Evolutionary conservation across 2,888 invertebrate species (phyloP).

Genomic region (Palloptera scutellata): DNA sequence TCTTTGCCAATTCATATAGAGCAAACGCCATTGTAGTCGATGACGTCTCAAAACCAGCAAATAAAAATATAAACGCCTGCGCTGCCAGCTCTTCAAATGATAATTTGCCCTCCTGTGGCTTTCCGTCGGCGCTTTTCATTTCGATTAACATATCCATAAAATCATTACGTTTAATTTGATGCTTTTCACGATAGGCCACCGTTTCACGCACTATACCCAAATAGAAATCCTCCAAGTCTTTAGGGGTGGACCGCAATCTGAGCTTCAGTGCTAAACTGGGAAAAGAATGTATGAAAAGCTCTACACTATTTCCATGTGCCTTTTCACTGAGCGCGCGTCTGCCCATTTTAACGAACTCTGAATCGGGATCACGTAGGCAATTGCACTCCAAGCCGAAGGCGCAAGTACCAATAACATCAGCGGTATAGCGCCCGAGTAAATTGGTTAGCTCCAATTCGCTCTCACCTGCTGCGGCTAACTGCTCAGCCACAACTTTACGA

Average conservation of each 20-base stretch:
- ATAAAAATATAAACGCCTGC: constrained; percentile 68
- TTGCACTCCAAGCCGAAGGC: constrained; percentile 66
- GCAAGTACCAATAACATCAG: constrained; percentile 66
- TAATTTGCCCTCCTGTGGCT: constrained; percentile 40
- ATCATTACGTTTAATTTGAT: constrained; percentile 62
- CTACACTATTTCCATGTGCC: constrained; percentile 18
- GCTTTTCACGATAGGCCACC: constrained; percentile 58
- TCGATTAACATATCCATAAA: constrained; percentile 66
- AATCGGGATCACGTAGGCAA: constrained; percentile 57
- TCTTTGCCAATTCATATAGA: constrained; percentile 66
- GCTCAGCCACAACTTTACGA: constrained; percentile 18
- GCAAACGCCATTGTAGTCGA: constrained; percentile 66
- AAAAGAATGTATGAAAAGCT: constrained; percentile 45
- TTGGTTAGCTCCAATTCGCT: constrained; percentile 50
- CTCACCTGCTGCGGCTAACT: constrained; percentile 9
- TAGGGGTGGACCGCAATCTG: constrained; percentile 41
- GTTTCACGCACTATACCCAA: constrained; percentile 63
- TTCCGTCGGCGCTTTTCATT: constrained; percentile 47
- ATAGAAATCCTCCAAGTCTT: constrained; percentile 51
- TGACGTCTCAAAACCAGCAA: constrained; percentile 69
- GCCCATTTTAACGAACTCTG: constrained; percentile 45
- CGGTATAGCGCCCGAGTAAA: constrained; percentile 63
- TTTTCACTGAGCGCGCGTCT: too few species aligned
- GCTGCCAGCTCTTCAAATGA: constrained; percentile 66
- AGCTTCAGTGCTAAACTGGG: constrained; percentile 45